Evolutionary conservation across 2,888 invertebrate species (phyloP), one percentile per base, ranked within the genome.

Genomic region (Marronus borbonicus): DNA sequence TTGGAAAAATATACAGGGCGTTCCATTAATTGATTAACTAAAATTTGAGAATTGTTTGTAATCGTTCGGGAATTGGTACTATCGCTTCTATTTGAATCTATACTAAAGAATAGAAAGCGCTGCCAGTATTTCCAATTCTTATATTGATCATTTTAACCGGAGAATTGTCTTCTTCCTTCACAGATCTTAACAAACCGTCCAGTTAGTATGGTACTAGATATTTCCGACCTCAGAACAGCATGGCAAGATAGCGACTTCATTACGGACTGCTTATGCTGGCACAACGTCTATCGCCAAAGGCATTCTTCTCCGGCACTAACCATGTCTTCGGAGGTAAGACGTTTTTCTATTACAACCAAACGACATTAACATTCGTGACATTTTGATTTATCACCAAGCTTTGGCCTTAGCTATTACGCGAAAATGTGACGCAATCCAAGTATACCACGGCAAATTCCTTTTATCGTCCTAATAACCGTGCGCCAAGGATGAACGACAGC

Each of bases 191-290:
- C 87, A 83, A 91, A 91, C 84, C 90, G 90, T 83, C 94, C 94
- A 68, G 93, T 94, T 85, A 93, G 91, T 85, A 93, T 94, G 91
- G 91, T 93, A 80, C 90, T 93, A 84, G 94, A 93, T 85, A 91
- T 92, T 88, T 93, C 93, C 81, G 94, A 94, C 84, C 90, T 93
- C 82, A 91, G 92, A 81, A 94, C 94, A 0, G 93, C 94, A 55
- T 94, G 94, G 94, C 92, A 93, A 86, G 94, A 94, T 87, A 94
- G 94, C 85, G 94, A 94, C 88, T 95, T 95, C 88, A 94, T 95
- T 84, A 93, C 93, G 0, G 95, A 95, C 87, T 94, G 94, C 85
- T 90, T 95, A 31, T 94, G 94, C 87, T 95, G 95, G 94, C 95
- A 95, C 89, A 95, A 95, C 87, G 93, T 94, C 69, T 95, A 95